Base-by-base conservation (phyloP, 2,113 vertebrate species). In the Percopsis transmontana region DNA sequence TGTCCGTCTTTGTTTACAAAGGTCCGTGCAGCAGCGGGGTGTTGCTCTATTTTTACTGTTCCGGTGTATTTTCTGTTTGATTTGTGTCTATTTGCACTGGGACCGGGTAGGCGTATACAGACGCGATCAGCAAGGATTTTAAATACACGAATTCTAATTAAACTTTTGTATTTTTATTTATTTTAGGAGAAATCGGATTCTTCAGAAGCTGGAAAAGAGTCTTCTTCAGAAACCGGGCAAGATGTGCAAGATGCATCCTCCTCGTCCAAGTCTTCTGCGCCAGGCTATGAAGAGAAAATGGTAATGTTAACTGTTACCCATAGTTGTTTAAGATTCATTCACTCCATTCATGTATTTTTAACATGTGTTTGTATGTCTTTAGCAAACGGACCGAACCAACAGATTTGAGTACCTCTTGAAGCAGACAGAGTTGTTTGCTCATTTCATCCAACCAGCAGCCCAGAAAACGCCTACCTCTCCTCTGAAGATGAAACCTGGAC, bases 401-500 rank as follows among this genome's bases (percentile, higher is more conserved):
- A 92, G 97, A 91, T 99, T 99, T 91, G 97, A 99, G 44, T 99
- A 99, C 91, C 91, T 99, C 72, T 85, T 99, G 87, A 97, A 98
- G 92, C 97, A 99, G 89, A 99, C 97, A 15, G 97, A 99, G 80
- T 71, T 99, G 78, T 99, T 99, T 88, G 97, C 97, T 81, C 97
- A 99, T 88, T 99, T 99, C 88, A 98, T 99, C 84, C 97, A 99
- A 79, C 97, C 97, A 58, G 97, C 97, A 61, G 97, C 97, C 77
- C 97, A 99, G 88, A 99, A 99, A 85, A 98, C 96, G 40, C 97
- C 97, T 53, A 98, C 96, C 16, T 99, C 97, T 55, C 97, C 97
- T 41, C 90, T 99, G 74, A 99, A 99, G 91, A 99, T 99, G 97
- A 99, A 99, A 70, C 97, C 97, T 2, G 97, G 97, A 5, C 95